Evolutionary conservation across 2,113 vertebrate genomes (phyloP).

Genomic region (Centropus bengalensis): DNA sequence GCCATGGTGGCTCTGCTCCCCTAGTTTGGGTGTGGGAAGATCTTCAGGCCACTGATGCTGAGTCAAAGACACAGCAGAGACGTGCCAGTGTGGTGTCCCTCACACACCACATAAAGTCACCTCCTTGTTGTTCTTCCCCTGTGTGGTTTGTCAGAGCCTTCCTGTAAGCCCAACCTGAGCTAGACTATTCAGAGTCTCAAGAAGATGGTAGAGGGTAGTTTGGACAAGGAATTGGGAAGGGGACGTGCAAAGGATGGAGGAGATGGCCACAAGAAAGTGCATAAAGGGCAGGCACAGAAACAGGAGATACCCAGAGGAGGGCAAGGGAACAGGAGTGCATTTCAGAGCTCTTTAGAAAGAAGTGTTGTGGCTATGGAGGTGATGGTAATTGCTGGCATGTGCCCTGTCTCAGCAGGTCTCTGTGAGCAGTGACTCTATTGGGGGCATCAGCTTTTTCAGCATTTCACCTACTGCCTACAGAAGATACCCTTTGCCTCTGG

Average conservation of each 20-base stretch:
- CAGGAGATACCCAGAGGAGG: neutral
- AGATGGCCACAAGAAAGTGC: neutral
- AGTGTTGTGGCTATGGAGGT: neutral
- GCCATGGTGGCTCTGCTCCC: neutral
- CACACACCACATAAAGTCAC: neutral
- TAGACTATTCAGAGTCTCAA: neutral
- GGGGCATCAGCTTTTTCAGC: neutral
- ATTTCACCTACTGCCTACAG: neutral
- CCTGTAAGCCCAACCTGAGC: neutral
- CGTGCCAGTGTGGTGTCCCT: neutral
- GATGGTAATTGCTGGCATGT: neutral
- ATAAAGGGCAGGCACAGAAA: neutral
- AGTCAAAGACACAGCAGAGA: neutral
- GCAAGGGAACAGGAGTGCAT: neutral
- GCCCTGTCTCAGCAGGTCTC: neutral
- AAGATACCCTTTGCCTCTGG: neutral
- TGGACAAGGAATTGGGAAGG: neutral
- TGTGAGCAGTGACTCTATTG: fast-evolving
- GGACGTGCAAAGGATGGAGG: neutral
- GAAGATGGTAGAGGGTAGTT: neutral
- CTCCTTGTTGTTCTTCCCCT: neutral
- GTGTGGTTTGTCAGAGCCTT: neutral
- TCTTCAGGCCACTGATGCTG: neutral
- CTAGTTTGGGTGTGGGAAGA: neutral
- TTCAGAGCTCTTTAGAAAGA: neutral